These are phyloP conservation scores for Actinostola sp. DNA, from an alignment of 92 coral and sea anemone genomes.

Conservation along the genomic window DNA sequence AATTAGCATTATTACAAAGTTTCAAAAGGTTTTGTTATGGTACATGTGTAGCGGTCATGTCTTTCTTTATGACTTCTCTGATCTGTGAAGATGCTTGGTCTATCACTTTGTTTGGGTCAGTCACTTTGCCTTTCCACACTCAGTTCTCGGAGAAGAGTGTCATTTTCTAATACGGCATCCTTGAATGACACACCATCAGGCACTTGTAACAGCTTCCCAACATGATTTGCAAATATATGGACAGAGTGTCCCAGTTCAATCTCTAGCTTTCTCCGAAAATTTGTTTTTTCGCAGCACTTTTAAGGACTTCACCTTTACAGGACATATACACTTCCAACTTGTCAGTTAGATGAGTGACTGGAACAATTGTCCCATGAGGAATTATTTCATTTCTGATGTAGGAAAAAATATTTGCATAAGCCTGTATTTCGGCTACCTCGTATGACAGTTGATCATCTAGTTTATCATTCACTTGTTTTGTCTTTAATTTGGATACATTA, in stretches of 20 bases:
- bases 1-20: too few species aligned
- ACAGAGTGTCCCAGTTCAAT: conserved; percentile 17
- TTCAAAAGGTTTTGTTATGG: too few species aligned
- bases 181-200: conserved; percentile 36
- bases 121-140: too few species aligned
- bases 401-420: conserved; percentile 34
- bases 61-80: too few species aligned
- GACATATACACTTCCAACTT: conserved; percentile 38
- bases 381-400: conserved; percentile 41
- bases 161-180: too few species aligned
- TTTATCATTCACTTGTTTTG: background rate
- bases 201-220: conserved; percentile 22
- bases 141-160: too few species aligned
- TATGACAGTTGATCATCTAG: conserved; percentile 28
- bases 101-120: too few species aligned
- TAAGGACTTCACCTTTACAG: conserved; percentile 33
- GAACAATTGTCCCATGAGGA: conserved; percentile 15
- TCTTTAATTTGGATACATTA: background rate
- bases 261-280: conserved; percentile 42
- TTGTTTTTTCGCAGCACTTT: conserved; percentile 38
- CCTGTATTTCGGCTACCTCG: conserved; percentile 21
- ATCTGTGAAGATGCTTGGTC: too few species aligned
- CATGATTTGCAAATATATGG: conserved; percentile 13
- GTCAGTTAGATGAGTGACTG: conserved; percentile 39
- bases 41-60: too few species aligned